These are phyloP conservation scores for Dyspetes luteomarginatus DNA, from an alignment of 2,888 invertebrate genomes.

Conservation along the genomic window DNA sequence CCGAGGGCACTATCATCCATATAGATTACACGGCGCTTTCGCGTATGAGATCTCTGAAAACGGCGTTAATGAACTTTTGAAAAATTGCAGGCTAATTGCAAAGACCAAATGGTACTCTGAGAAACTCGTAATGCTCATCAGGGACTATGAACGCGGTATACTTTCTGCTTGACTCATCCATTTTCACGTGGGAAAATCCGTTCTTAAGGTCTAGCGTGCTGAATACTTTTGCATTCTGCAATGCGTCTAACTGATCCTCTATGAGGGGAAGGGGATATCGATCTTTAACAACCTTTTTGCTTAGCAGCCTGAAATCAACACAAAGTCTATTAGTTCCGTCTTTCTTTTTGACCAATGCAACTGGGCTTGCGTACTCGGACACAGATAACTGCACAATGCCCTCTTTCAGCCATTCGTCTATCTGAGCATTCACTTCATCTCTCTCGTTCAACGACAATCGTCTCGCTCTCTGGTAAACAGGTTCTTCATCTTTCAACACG, in stretches of 20 bases:
- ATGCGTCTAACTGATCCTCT: conserved; percentile 52
- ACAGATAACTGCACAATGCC: conserved; percentile 65
- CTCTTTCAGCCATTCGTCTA: conserved; percentile 65
- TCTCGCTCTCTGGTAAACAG: conserved; percentile 60
- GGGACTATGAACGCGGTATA: conserved; percentile 71
- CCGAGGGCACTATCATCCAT: conserved; percentile 54
- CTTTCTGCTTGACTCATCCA: conserved; percentile 64
- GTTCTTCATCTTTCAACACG: conserved; percentile 55
- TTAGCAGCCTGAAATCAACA: conserved; percentile 79
- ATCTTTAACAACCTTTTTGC: conserved; percentile 73
- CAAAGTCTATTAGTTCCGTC: conserved; percentile 69
- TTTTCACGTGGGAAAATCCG: conserved; percentile 71
- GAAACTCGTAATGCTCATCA: conserved; percentile 69
- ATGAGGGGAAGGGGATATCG: conserved; percentile 63
- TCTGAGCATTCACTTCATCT: conserved; percentile 52
- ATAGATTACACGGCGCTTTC: conserved; percentile 21
- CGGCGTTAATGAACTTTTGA: conserved; percentile 62
- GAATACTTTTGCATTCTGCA: conserved; percentile 55
- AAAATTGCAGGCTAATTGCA: conserved; percentile 69
- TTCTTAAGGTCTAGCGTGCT: conserved; percentile 69
- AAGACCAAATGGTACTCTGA: conserved; percentile 68
- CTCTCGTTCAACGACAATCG: conserved; percentile 54
- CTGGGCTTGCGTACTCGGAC: conserved; percentile 69
- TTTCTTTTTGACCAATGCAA: conserved; percentile 66
- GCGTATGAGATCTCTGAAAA: conserved; percentile 63